Evolutionary conservation across 2,797 vertebrate species (phyloP).

Genomic region (Lagodon rhomboides): DNA sequence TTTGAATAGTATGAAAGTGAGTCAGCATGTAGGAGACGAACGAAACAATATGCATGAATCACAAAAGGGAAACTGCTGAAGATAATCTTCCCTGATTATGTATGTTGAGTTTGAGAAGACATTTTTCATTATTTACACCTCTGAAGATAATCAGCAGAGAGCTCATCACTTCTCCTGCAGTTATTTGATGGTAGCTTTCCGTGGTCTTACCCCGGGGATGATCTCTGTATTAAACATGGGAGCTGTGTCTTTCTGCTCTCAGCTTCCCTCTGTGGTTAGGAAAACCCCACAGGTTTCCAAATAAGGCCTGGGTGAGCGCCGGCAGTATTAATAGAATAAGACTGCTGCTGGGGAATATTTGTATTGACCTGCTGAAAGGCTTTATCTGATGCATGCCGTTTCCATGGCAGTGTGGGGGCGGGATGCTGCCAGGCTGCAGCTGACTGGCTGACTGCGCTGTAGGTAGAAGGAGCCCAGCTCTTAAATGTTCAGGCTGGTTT

Average conservation of each 20-base stretch:
- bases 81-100: background rate
- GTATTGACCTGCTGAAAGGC: constrained; percentile 78
- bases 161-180: constrained; percentile 11
- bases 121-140: constrained; percentile 5
- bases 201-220: constrained; percentile 11
- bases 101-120: background rate
- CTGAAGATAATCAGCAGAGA: background rate
- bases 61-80: background rate
- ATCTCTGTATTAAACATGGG: constrained; percentile 35
- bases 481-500: constrained; percentile 36
- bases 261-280: constrained; percentile 28
- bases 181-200: constrained; percentile 21
- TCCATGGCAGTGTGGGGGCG: constrained; percentile 73
- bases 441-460: constrained; percentile 8
- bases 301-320: constrained; percentile 73
- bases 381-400: constrained; percentile 78
- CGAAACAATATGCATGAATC: constrained; percentile 13
- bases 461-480: constrained; percentile 33
- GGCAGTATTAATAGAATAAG: constrained; percentile 80
- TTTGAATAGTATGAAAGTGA: constrained; percentile 31
- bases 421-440: constrained; percentile 55
- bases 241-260: constrained; percentile 21
- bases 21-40: background rate
- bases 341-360: constrained; percentile 78
- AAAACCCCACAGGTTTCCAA: constrained; percentile 72